Conservation (phyloP, 2,113 vertebrate genomes). For the Australoheros scitulus region DNA sequence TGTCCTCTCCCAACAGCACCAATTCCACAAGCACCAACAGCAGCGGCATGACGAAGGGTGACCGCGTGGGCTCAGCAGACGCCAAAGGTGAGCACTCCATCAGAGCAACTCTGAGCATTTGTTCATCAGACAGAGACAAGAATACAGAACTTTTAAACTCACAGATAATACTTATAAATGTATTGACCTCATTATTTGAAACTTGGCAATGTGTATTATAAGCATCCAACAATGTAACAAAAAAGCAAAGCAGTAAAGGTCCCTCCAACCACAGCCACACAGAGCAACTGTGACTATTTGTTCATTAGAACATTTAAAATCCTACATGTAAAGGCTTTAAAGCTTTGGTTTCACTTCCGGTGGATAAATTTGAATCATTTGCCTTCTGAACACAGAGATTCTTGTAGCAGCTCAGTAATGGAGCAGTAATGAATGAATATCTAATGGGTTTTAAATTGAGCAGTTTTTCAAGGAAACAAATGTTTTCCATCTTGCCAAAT, state of each 20-base stretch:
- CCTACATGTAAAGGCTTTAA: neutral
- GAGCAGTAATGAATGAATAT: slow-evolving; percentile 9
- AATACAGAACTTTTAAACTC: neutral
- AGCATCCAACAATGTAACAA: neutral
- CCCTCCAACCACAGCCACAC: neutral
- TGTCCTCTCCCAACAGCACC: slow-evolving; percentile 90
- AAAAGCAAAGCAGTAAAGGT: neutral
- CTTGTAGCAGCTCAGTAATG: neutral
- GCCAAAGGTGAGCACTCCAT: slow-evolving; percentile 74
- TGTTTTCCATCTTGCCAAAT: neutral
- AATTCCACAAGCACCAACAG: slow-evolving; percentile 77
- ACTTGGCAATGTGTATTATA: neutral
- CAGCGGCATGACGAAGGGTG: slow-evolving; percentile 83
- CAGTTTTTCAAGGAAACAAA: slow-evolving; percentile 3
- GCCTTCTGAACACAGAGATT: slow-evolving; percentile 1
- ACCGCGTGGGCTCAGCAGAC: slow-evolving; percentile 73
- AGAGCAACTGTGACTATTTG: neutral
- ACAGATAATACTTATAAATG: neutral
- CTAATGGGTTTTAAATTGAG: slow-evolving; percentile 17
- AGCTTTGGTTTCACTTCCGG: neutral
- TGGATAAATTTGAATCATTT: neutral
- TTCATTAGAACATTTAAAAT: neutral
- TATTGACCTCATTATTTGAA: neutral
- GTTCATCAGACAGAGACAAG: neutral
- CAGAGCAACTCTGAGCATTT: neutral